These are phyloP conservation scores for Caenorhabditis panamensis DNA, from an alignment of 2,888 invertebrate species.

Conservation along the genomic window DNA sequence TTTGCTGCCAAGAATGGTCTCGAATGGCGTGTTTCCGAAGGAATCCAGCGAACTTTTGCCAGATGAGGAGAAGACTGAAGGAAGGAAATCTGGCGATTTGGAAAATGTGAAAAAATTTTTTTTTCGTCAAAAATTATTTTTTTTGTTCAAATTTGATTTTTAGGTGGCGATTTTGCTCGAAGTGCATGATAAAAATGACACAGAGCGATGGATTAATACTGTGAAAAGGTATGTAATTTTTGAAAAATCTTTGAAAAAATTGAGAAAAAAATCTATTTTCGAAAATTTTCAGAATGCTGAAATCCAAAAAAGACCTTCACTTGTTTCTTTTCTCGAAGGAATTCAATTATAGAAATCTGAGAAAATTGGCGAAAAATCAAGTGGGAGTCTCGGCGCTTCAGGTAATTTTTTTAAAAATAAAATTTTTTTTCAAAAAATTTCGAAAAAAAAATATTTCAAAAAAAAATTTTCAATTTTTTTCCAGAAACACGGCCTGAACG, in stretches of 20 bases:
- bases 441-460: no score
- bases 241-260: not conserved
- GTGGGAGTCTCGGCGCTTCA: not conserved
- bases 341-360: not conserved
- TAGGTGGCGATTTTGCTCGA: conserved; percentile 25
- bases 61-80: not conserved
- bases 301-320: conserved; percentile 2
- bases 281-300: conserved; percentile 5
- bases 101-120: conserved; percentile 13
- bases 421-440: no score
- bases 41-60: not conserved
- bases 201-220: not conserved
- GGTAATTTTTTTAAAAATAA: not conserved
- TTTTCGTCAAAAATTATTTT: not conserved
- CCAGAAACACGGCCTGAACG: not conserved
- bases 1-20: conserved; percentile 7
- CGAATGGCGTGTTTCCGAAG: not conserved
- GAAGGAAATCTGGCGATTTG: conserved; percentile 12
- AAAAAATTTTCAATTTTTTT: no score
- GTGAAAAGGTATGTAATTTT: not conserved
- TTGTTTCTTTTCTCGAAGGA: conserved; percentile 11
- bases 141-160: not conserved
- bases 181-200: conserved; percentile 13
- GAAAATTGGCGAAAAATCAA: not conserved
- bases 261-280: not conserved